Evolutionary conservation across 2,888 invertebrate genomes (phyloP).

Genomic region (Chrysodeixis includens): DNA sequence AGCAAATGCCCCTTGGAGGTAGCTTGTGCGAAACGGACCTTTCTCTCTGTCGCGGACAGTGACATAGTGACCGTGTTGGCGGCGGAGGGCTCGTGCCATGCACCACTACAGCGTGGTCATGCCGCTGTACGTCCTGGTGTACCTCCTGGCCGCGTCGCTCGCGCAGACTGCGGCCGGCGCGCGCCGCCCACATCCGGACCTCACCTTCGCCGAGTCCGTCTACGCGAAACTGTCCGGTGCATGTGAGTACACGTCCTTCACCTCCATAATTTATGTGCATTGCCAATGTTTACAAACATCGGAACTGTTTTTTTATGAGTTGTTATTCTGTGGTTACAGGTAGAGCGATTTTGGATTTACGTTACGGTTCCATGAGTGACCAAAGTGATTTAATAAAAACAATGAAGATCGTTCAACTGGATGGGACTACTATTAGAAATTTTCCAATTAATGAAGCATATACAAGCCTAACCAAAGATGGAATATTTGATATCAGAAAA

Average conservation of each 20-base stretch:
- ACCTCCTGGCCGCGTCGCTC: constrained; percentile 56
- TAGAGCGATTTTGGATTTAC: constrained; percentile 83
- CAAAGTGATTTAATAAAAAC: constrained; percentile 78
- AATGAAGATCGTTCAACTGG: constrained; percentile 79
- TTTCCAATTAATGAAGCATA: constrained; percentile 81
- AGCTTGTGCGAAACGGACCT: constrained; percentile 73
- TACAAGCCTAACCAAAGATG: constrained; percentile 72
- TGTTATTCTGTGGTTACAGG: constrained; percentile 69
- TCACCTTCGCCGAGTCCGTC: constrained; percentile 81
- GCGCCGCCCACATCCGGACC: constrained; percentile 61
- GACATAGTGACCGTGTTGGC: constrained; percentile 85
- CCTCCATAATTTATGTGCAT: constrained; percentile 46
- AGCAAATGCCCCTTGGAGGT: constrained; percentile 60
- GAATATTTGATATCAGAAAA: constrained; percentile 80
- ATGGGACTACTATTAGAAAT: constrained; percentile 67
- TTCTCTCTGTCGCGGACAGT: constrained; percentile 84
- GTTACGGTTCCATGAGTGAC: constrained; percentile 72
- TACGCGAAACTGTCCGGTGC: constrained; percentile 83
- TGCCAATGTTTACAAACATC: neutral
- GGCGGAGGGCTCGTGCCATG: constrained; percentile 81
- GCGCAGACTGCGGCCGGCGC: constrained; percentile 54
- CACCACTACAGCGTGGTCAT: constrained; percentile 69
- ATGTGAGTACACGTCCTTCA: constrained; percentile 77
- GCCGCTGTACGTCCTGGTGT: constrained; percentile 67
- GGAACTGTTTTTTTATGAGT: constrained; percentile 11